Evolutionary conservation across 2,888 invertebrate species (phyloP).

Genomic region (Herminia tarsipennalis): DNA sequence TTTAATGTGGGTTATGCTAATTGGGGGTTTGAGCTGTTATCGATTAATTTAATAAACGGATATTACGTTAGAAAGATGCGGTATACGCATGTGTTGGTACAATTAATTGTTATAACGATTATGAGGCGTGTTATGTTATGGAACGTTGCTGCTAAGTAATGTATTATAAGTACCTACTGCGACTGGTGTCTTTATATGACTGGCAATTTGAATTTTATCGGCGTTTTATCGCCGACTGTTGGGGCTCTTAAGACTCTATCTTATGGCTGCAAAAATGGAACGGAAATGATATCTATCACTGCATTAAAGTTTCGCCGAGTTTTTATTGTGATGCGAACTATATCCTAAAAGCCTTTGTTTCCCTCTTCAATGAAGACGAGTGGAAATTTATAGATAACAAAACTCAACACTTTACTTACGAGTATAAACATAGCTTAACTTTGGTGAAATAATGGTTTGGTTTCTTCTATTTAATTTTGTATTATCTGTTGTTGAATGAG

Average conservation of each 20-base stretch:
- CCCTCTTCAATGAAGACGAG: too few species aligned
- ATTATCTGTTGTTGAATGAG: too few species aligned
- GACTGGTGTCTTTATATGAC: slow-evolving; percentile 11
- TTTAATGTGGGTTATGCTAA: not conserved
- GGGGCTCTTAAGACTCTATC: not conserved
- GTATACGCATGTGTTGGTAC: not conserved
- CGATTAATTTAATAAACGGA: not conserved
- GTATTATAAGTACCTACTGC: slow-evolving; percentile 2
- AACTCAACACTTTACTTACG: too few species aligned
- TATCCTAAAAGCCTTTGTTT: too few species aligned
- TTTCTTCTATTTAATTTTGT: too few species aligned
- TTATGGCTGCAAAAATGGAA: slow-evolving; percentile 2
- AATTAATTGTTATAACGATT: not conserved
- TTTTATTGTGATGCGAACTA: not conserved
- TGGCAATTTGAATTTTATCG: slow-evolving; percentile 15
- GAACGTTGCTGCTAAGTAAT: slow-evolving; percentile 5
- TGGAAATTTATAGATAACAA: too few species aligned
- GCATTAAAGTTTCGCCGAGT: not conserved
- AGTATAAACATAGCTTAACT: too few species aligned
- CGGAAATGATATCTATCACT: not conserved
- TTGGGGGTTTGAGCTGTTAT: not conserved
- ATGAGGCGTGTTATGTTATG: not conserved
- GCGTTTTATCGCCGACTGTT: slow-evolving; percentile 7
- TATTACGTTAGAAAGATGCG: not conserved
- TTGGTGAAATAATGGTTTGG: too few species aligned